Evolutionary conservation across 2,888 invertebrate species (phyloP).

Genomic region (Steinernema hermaphroditum): DNA sequence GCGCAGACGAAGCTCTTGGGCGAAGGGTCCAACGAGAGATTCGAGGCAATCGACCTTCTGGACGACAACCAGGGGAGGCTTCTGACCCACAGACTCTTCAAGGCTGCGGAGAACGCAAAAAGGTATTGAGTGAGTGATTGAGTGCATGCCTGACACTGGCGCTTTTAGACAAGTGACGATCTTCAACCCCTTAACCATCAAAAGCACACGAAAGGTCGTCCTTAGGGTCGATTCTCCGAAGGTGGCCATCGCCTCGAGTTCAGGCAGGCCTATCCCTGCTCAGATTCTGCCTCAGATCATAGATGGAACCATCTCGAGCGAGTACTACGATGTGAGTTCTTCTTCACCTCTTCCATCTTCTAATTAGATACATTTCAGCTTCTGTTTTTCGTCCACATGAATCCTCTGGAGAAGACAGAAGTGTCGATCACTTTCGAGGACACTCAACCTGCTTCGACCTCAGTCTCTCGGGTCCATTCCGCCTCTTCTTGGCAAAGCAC

Average conservation of each 20-base stretch:
- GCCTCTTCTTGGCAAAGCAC: neutral
- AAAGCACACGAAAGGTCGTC: neutral
- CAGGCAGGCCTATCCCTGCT: slow-evolving; percentile 25
- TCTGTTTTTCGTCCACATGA: slow-evolving; percentile 33
- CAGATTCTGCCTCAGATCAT: slow-evolving; percentile 33
- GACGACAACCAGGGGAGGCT: neutral
- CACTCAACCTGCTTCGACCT: neutral
- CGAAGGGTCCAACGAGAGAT: neutral
- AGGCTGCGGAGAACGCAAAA: too few species aligned
- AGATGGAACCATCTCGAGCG: neutral
- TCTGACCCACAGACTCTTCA: neutral
- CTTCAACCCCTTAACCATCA: slow-evolving; percentile 36
- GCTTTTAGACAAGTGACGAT: slow-evolving; percentile 16
- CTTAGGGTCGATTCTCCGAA: slow-evolving; percentile 32
- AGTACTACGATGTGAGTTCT: neutral
- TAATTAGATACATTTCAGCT: slow-evolving; percentile 25
- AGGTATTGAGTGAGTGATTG: too few species aligned
- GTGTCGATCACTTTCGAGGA: slow-evolving; percentile 16
- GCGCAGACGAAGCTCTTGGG: neutral
- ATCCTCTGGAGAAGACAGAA: slow-evolving; percentile 17
- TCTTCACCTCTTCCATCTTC: slow-evolving; percentile 14
- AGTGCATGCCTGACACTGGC: too few species aligned
- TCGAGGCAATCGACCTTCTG: neutral
- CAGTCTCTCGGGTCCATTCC: neutral
- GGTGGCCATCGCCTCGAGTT: slow-evolving; percentile 11